Evolutionary conservation across 2,113 vertebrate genomes (phyloP).

Genomic region (Bubo bubo): DNA sequence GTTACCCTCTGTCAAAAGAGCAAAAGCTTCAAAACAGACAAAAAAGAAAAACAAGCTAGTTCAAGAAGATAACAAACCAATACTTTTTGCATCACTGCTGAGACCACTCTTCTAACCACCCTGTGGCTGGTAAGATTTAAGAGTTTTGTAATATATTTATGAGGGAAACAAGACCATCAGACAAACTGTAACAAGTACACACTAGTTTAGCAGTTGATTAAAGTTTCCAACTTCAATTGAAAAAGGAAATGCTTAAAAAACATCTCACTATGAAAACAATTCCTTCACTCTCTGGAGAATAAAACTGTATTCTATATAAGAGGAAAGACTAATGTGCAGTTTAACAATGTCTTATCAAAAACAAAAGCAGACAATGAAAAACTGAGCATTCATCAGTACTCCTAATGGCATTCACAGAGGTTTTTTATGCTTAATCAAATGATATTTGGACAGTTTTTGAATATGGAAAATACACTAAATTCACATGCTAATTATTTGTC

Average conservation of each 20-base stretch:
- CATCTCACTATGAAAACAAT: constrained; percentile 16
- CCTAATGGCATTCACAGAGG: constrained; percentile 37
- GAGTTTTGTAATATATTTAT: background rate
- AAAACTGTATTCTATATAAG: constrained; percentile 12
- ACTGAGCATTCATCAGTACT: constrained; percentile 9
- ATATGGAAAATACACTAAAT: constrained; percentile 55
- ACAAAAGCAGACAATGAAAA: constrained; percentile 25
- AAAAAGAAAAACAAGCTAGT: background rate
- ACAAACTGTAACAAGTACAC: background rate
- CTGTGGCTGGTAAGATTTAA: background rate
- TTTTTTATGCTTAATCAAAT: constrained; percentile 63
- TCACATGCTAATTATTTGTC: constrained; percentile 41
- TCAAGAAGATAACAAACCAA: background rate
- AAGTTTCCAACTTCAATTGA: constrained; percentile 24
- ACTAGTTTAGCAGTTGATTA: constrained; percentile 30
- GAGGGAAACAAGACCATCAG: background rate
- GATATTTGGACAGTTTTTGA: constrained; percentile 54
- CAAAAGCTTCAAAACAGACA: background rate
- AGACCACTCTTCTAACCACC: background rate
- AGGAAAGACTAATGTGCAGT: background rate
- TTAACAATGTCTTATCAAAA: constrained; percentile 15
- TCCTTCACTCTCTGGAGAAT: constrained; percentile 19
- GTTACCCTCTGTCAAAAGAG: background rate
- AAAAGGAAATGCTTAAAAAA: constrained; percentile 44
- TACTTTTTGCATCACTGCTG: background rate